Base-by-base conservation (phyloP, 1,140 invertebrate genomes). In the Drosophila nannoptera region DNA sequence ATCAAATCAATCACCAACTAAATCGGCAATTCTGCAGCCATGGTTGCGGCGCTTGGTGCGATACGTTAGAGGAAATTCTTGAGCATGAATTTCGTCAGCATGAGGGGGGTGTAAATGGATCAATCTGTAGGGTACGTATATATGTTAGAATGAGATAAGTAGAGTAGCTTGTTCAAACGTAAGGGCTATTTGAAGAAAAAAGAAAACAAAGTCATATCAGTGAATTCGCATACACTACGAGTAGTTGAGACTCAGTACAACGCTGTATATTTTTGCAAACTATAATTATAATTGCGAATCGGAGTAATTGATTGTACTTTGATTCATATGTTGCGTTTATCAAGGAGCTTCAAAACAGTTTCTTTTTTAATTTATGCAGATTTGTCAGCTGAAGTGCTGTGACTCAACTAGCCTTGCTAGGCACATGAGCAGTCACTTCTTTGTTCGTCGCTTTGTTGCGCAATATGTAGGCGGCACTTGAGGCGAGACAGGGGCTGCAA, bases 31-130 rank as follows among this genome's bases (percentile, higher is more conserved):
- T 87, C 16, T 87, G 84, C 43, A 48, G 36, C 2, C 33, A 69
- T 11, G 60, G 69, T 7, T 87, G 84, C 29, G 80, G 68, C 8
- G 36, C n/a, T 6, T 83, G 77, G 73, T 53, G 78, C 42, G 45
- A 70, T 9, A 69, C 66, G 0, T 12, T 87, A 33, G 74, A 84
- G 6, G 46, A 67, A 45, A 68, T 75, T 5, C 48, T 76, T 4
- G 78, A 87, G 45, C 84, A 87, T 48, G 84, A 87, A 72, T 76
- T 72, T 52, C 74, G 69, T 0, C 46, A 68, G 5, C 84, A 87
- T 48, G 32, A 50, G 1, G 22, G 6, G 2, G 59, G 70, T 3
- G 7, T 40, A 6, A 14, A 38, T 6, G 53, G 38, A 31, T 48
- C 45, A 4, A 73, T 45, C 14, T 84, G 81, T 36, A 52, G 82